phyloP scores from a whole-genome alignment of 2,113 vertebrate species.

The Apteryx owenii region DNA sequence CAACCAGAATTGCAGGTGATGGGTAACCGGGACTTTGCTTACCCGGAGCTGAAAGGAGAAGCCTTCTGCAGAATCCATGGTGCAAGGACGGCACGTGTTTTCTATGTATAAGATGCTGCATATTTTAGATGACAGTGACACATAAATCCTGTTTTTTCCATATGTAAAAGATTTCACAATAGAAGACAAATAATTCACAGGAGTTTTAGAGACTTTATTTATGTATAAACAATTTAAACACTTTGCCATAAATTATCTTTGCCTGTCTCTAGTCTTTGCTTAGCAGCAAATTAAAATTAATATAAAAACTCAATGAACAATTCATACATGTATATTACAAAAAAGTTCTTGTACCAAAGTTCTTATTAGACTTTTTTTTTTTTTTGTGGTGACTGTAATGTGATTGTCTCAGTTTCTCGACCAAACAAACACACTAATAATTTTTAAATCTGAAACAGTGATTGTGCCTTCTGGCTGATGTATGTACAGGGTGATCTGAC shows the following conservation, averaged over 20 bases:
- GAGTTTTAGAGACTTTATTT: slow-evolving; percentile 99
- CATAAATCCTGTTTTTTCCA: background rate
- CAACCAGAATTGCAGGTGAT: background rate
- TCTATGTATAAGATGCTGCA: background rate
- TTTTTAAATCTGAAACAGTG: slow-evolving; percentile 90
- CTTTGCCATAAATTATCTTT: slow-evolving; percentile 99
- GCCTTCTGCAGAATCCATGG: background rate
- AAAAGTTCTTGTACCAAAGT: slow-evolving; percentile 93
- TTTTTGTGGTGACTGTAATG: slow-evolving; percentile 90
- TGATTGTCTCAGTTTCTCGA: slow-evolving; percentile 99
- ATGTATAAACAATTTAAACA: slow-evolving; percentile 99
- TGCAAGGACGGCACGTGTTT: background rate
- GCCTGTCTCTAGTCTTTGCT: slow-evolving; percentile 99
- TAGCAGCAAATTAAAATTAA: slow-evolving; percentile 98
- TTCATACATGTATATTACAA: slow-evolving; percentile 99
- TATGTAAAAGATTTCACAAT: slow-evolving; percentile 61
- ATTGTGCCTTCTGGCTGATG: slow-evolving; percentile 88
- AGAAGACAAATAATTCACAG: slow-evolving; percentile 95
- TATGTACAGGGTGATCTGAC: slow-evolving; percentile 95
- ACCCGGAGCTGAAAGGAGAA: background rate
- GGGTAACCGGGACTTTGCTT: background rate
- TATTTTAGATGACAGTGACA: background rate
- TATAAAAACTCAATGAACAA: slow-evolving; percentile 99
- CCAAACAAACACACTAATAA: slow-evolving; percentile 94
- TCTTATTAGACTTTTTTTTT: slow-evolving; percentile 87